These are phyloP conservation scores for Mormyrus iriodes DNA, from an alignment of 2,113 vertebrate genomes.

Conservation along the genomic window DNA sequence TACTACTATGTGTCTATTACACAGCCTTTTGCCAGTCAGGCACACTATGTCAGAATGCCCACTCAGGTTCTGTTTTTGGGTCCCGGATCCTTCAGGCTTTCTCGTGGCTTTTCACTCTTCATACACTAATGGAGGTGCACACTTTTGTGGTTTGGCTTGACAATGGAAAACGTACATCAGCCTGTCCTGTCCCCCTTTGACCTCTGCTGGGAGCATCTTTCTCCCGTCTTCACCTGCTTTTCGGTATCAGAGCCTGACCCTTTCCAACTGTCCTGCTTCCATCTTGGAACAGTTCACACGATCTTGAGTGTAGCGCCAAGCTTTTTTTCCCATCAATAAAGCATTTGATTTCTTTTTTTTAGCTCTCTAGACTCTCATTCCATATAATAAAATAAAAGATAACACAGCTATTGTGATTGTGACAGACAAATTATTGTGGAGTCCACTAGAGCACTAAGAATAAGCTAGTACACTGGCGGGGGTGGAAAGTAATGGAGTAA, in stretches of 20 bases:
- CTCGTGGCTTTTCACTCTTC: not conserved
- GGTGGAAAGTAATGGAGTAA: not conserved
- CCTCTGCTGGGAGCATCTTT: not conserved
- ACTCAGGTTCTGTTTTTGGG: not conserved
- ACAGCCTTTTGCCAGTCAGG: not conserved
- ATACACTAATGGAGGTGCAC: not conserved
- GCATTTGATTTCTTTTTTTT: not conserved
- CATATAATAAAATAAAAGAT: not conserved
- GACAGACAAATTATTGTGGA: not conserved
- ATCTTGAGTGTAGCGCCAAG: not conserved
- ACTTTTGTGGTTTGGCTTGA: not conserved
- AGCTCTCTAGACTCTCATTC: not conserved
- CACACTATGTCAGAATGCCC: not conserved
- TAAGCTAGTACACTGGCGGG: not conserved
- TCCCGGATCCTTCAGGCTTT: not conserved
- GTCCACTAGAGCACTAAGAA: not conserved
- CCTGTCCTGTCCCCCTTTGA: not conserved
- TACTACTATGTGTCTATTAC: not conserved
- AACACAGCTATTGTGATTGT: not conserved
- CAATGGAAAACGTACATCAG: not conserved
- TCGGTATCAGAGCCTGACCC: not conserved
- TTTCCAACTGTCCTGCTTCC: not conserved
- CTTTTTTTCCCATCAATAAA: not conserved
- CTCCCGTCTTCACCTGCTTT: not conserved
- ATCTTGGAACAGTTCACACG: not conserved